Base-by-base conservation (phyloP, 2,797 vertebrate species). In the Epinephelus coioides region DNA sequence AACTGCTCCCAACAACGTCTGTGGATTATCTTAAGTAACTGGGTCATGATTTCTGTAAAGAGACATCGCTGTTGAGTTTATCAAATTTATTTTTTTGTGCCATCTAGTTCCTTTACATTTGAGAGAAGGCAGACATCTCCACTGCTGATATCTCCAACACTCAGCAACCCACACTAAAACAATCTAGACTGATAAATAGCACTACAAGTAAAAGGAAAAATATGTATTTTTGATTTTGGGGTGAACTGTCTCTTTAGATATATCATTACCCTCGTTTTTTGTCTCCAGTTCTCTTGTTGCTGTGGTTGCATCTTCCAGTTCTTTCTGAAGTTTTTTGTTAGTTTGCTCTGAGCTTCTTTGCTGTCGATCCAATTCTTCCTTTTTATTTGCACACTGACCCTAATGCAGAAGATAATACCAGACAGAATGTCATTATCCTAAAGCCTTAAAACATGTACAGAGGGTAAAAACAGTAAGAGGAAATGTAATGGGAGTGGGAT, bases 271-370 rank as follows among this genome's bases (percentile, higher is more conserved):
- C 85, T 91, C 44, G 4, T 88, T 6, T 55, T 86, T 83, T 15
- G 57, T 75, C 65, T 94, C 91, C 60, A 94, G 55, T 38, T 75
- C 50, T 55, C 82, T 69, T 46, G 82, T 81, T 61, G 78, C 38
- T 50, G 78, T 83, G 3, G 55, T 86, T 15, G 75, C 84, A 18
- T 89, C 78, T 60, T 94, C 72, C 73, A 86, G 91, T 66, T 94
- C 91, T 77, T 81, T 80, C 78, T 87, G 70, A 34, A 95, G 90
- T 51, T 89, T 82, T 55, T 79, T 67, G 44, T 91, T 92, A 34
- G 46, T 72, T 57, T 53, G 25, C 27, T 75, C 86, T 47, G 86
- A 85, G 47, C 54, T 82, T 3, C 10, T 85, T 55, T 88, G 81
- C 3, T 89, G 83, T 60, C 30, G 60, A n/a, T 78, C 72, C 46